Conservation (phyloP, 2,113 vertebrate genomes). For the Pteruthius melanotis region DNA sequence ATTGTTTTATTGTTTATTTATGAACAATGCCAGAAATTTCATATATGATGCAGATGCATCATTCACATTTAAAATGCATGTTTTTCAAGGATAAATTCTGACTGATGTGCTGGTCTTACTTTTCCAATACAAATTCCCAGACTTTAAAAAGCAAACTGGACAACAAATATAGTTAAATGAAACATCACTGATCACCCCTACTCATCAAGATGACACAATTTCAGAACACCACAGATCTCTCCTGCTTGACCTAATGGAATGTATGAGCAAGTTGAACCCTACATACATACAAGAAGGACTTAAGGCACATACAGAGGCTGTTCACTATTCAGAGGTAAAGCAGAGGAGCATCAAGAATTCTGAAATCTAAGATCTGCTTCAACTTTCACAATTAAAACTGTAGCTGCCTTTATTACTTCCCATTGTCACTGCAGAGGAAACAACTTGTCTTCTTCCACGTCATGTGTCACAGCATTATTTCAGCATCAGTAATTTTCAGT, state of each 20-base stretch:
- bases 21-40: background rate
- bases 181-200: background rate
- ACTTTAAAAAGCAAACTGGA: background rate
- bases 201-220: background rate
- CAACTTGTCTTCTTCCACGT: background rate
- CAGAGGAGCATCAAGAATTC: background rate
- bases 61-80: background rate
- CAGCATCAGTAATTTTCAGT: background rate
- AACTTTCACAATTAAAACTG: background rate
- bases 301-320: background rate
- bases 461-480: background rate
- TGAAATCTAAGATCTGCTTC: background rate
- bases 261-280: background rate
- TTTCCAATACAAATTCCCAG: background rate
- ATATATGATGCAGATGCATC: background rate
- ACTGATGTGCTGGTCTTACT: background rate
- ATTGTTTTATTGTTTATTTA: background rate
- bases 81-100: background rate
- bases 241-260: background rate
- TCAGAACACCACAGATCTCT: background rate
- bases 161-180: background rate
- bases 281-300: background rate
- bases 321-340: background rate
- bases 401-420: background rate
- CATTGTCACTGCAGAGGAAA: background rate